phyloP scores from a whole-genome alignment of 2,797 vertebrate species.

The Helostoma temminkii region DNA sequence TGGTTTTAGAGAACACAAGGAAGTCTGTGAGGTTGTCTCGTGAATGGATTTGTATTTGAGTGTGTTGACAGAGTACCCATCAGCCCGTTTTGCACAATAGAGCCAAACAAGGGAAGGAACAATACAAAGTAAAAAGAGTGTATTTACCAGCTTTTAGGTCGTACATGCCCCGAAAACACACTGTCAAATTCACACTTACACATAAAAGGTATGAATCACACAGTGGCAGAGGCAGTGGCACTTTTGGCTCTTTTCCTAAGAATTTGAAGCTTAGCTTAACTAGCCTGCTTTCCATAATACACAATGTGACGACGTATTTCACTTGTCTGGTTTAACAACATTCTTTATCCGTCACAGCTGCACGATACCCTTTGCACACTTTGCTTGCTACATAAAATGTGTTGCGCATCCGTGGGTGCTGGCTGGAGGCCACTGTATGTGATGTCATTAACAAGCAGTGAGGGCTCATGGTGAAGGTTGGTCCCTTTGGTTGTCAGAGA shows the following conservation, averaged over 20 bases:
- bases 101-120: slow-evolving; percentile 38
- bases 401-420: slow-evolving; percentile 51
- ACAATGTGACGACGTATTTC: slow-evolving; percentile 61
- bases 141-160: slow-evolving; percentile 3
- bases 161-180: slow-evolving; percentile 5
- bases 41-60: slow-evolving; percentile 63
- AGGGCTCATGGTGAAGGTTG: slow-evolving; percentile 56
- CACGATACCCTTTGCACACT: slow-evolving; percentile 42
- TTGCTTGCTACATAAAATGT: slow-evolving; percentile 64
- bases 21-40: slow-evolving; percentile 45
- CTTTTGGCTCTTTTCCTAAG: slow-evolving; percentile 57
- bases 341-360: slow-evolving; percentile 49
- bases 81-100: slow-evolving; percentile 35
- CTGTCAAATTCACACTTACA: slow-evolving; percentile 14
- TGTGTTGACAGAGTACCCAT: slow-evolving; percentile 53
- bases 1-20: slow-evolving; percentile 40
- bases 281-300: slow-evolving; percentile 49
- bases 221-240: slow-evolving; percentile 26
- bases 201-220: slow-evolving; percentile 33
- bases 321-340: slow-evolving; percentile 60
- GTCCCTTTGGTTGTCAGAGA: slow-evolving; percentile 56
- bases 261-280: slow-evolving; percentile 49
- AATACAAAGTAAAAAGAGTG: slow-evolving; percentile 25
- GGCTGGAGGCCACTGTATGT: slow-evolving; percentile 57
- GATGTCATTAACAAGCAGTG: slow-evolving; percentile 68